Percentiles rank a stretch among this genome's conserved stretches.
These are phyloP conservation scores for Acipenser ruthenus DNA, from an alignment of 2,797 vertebrate species.

Conservation along the genomic window DNA sequence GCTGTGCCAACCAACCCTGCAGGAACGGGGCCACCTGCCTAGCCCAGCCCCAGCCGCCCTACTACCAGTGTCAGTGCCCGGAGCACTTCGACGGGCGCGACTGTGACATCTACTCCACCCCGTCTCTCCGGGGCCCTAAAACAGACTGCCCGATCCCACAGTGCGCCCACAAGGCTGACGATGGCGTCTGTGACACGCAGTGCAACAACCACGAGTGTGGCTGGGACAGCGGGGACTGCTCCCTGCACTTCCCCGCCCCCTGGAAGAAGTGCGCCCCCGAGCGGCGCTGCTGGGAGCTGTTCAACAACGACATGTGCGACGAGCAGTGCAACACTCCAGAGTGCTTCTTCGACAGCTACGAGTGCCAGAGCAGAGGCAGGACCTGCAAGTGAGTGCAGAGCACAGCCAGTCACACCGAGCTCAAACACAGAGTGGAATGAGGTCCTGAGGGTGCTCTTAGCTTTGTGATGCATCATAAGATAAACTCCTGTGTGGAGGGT, in stretches of 20 bases:
- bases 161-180: slow-evolving; percentile 55
- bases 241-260: slow-evolving; percentile 66
- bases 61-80: slow-evolving; percentile 60
- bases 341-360: slow-evolving; percentile 71
- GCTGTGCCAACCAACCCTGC: slow-evolving; percentile 60
- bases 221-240: slow-evolving; percentile 89
- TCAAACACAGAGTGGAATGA: too few species aligned
- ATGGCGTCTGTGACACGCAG: slow-evolving; percentile 71
- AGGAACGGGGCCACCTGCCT: slow-evolving; percentile 76
- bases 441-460: too few species aligned
- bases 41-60: slow-evolving; percentile 52
- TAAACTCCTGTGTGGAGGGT: too few species aligned
- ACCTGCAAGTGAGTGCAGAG: slow-evolving; percentile 72
- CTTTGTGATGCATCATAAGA: too few species aligned
- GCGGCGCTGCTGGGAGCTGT: slow-evolving; percentile 72
- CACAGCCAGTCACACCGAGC: too few species aligned
- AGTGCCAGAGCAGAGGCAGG: slow-evolving; percentile 59
- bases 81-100: slow-evolving; percentile 50
- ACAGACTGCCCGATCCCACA: slow-evolving; percentile 46
- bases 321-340: slow-evolving; percentile 56
- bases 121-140: fast-evolving
- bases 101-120: slow-evolving; percentile 48
- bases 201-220: slow-evolving; percentile 79
- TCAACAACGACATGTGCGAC: slow-evolving; percentile 63
- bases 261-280: slow-evolving; percentile 73